Evolutionary conservation across 2,888 invertebrate genomes (phyloP), one percentile per base, ranked within the genome.

Genomic region (Hofmannophila pseudospretella): DNA sequence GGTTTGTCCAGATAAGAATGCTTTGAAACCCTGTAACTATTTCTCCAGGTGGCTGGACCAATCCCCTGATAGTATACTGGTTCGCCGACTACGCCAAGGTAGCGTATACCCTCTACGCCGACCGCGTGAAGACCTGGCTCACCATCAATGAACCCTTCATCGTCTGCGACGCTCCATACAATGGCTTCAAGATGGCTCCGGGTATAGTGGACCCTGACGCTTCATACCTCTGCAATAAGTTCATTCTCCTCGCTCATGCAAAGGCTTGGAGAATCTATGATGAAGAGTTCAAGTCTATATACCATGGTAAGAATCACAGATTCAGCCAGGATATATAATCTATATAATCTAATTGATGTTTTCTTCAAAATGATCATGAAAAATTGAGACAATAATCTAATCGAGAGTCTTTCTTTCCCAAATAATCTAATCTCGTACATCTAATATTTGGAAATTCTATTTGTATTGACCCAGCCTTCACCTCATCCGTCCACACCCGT

Each of bases 131-230:
- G 60, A 68, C 80, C 27, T 94, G 93, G 93, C 84, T 92, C 0
- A 94, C 94, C 0, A 86, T 94, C 38, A 94, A 94, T 61, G 94
- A 94, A 52, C 92, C 93, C 0, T 59, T 67, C 12, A 44, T 74
- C 1, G 48, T 82, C 2, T 88, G 88, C 47, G 66, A 76, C 8
- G 36, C 42, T 0, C 67, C 69, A 0, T 89, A 88, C 46, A 79
- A 74, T 11, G 62, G 68, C 0, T 79, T 74, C 1, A 54, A 56
- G 9, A 54, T 82, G 44, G 87, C 89, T 0, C 62, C 82, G 48
- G 79, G 73, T 1, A 55, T 56, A n/a, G 54, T 33, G 0, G 61
- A 62, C 22, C 76, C 86, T 0, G 88, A 88, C 0, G 89, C 85
- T 0, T 64, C 77, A 7, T 93, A 91, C 51, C 43, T 89, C 0